A percentile compares a stretch with the other conserved stretches of the same genome.
Evolutionary conservation across 1,140 invertebrate genomes (phyloP).

Genomic region (Philopotamus ludificatus): DNA sequence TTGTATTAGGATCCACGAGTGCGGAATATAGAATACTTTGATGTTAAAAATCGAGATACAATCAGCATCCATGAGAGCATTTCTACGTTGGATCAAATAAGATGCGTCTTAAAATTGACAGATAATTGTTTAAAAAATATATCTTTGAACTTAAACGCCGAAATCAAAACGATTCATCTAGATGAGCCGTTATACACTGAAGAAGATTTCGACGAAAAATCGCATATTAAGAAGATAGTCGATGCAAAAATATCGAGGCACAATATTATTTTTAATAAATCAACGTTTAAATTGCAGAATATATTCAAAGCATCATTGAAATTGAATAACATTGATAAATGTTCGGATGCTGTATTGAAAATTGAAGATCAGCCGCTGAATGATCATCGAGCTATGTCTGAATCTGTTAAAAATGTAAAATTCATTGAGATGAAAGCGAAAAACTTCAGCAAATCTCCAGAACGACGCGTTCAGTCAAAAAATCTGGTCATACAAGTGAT

Average conservation of each 20-base stretch:
- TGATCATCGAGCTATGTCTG: slow-evolving; percentile 34
- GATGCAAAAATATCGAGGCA: slow-evolving; percentile 50
- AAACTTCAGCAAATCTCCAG: slow-evolving; percentile 41
- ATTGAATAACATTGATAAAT: too few relatives aligned
- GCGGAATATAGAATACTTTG: too few relatives aligned
- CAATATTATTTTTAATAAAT: neutral
- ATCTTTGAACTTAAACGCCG: slow-evolving; percentile 48
- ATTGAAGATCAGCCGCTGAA: neutral
- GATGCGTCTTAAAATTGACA: slow-evolving; percentile 52
- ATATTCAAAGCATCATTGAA: too few relatives aligned
- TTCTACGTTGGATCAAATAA: slow-evolving; percentile 43
- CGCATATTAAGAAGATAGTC: slow-evolving; percentile 53
- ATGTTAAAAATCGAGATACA: too few relatives aligned
- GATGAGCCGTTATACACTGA: slow-evolving; percentile 48
- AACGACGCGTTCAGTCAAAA: slow-evolving; percentile 37
- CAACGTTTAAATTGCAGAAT: too few relatives aligned
- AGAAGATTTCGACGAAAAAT: slow-evolving; percentile 53
- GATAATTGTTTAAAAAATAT: slow-evolving; percentile 52
- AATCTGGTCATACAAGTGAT: slow-evolving; percentile 49
- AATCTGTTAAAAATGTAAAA: slow-evolving; percentile 41
- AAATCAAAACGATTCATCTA: slow-evolving; percentile 45
- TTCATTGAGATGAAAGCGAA: slow-evolving; percentile 39
- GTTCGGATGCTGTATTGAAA: too few relatives aligned
- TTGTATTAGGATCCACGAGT: too few relatives aligned
- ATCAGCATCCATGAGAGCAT: neutral